Evolutionary conservation across 53 echinoderm and acorn worm genomes (phyloP).

Genomic region (Holothuria scabra): DNA sequence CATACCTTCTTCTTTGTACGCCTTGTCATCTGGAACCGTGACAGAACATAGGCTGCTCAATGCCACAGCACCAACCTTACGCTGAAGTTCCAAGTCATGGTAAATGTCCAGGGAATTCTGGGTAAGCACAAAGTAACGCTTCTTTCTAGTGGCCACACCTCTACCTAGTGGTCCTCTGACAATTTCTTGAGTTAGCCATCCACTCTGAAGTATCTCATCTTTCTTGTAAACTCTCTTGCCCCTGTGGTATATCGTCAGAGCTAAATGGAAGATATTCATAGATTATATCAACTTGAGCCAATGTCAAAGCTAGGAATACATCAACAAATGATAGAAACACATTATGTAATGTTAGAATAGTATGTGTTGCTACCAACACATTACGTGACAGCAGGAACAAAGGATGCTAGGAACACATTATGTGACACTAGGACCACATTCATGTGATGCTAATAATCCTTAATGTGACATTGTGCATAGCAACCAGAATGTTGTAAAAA

Average conservation of each 20-base stretch:
- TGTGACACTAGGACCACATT: no score
- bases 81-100: slow-evolving; percentile 82
- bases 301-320: no score
- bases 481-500: no score
- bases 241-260: slow-evolving; percentile 94
- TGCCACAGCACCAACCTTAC: slow-evolving; percentile 94
- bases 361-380: no score
- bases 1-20: slow-evolving; percentile 93
- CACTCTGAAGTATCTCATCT: slow-evolving; percentile 91
- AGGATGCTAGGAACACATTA: no score
- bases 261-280: slow-evolving; percentile 34
- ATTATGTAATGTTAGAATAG: no score
- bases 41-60: slow-evolving; percentile 96
- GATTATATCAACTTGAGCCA: no score
- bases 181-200: slow-evolving; percentile 95
- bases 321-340: no score
- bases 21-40: slow-evolving; percentile 92
- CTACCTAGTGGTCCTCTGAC: slow-evolving; percentile 80
- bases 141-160: slow-evolving; percentile 80
- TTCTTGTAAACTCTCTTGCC: slow-evolving; percentile 85
- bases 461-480: no score
- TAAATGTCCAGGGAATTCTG: slow-evolving; percentile 92
- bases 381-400: no score
- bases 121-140: slow-evolving; percentile 95
- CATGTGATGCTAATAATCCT: no score